phyloP scores from a whole-genome alignment of 2,113 vertebrate genomes.

The Dasyurus viverrinus region DNA sequence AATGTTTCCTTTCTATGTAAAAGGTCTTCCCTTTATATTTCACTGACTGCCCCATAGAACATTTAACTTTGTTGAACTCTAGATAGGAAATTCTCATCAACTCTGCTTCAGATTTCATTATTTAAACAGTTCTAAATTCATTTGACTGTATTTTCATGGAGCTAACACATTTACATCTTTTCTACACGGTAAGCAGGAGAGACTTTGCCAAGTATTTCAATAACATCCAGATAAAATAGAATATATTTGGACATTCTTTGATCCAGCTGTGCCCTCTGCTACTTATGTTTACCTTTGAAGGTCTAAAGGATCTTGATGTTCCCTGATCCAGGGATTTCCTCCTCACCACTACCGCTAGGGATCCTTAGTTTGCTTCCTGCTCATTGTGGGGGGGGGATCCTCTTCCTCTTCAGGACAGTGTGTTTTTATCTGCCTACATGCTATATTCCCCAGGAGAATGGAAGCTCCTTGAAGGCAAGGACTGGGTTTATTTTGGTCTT shows the following conservation, averaged over 20 bases:
- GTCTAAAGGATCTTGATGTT: background rate
- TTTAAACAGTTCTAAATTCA: background rate
- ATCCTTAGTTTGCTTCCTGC: background rate
- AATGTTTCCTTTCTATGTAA: background rate
- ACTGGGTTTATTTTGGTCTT: background rate
- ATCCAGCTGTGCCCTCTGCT: background rate
- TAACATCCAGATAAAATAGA: background rate
- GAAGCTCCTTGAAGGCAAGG: background rate
- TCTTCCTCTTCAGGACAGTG: background rate
- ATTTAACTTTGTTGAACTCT: background rate
- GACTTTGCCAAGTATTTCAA: background rate
- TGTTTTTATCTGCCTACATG: background rate
- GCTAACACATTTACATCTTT: background rate
- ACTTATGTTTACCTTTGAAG: background rate
- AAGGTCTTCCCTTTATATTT: too few species aligned
- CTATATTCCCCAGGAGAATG: background rate
- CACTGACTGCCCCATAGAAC: background rate
- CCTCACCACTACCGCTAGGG: background rate
- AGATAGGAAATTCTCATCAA: background rate
- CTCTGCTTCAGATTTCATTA: background rate
- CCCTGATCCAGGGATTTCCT: background rate
- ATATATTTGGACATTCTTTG: background rate
- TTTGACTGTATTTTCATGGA: background rate
- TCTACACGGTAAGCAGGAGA: background rate
- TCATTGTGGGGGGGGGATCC: background rate